Conservation (phyloP, 2,797 vertebrate genomes). For the Hybognathus amarus region DNA sequence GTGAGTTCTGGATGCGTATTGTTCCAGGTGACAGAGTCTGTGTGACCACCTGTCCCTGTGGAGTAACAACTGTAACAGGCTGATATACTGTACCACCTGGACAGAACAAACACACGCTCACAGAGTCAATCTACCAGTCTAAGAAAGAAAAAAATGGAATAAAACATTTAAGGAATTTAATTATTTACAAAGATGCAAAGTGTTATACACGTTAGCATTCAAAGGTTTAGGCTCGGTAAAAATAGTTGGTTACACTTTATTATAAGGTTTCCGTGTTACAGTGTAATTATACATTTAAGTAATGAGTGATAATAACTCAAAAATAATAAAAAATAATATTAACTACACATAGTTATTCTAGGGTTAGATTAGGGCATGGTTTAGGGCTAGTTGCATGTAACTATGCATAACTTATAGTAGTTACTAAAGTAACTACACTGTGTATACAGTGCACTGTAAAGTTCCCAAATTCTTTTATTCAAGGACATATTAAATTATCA, state of each 20-base stretch:
- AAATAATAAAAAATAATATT: too few relatives aligned
- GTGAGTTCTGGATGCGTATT: constrained; percentile 87
- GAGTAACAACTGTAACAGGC: constrained; percentile 87
- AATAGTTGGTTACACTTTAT: too few relatives aligned
- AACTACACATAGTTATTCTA: background rate
- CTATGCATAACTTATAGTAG: background rate
- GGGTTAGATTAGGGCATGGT: background rate
- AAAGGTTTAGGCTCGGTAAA: background rate
- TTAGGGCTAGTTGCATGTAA: background rate
- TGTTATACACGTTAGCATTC: background rate
- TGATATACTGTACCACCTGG: constrained; percentile 86
- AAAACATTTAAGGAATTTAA: background rate
- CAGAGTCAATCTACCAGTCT: constrained; percentile 14
- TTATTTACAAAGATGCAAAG: background rate
- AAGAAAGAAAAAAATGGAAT: background rate
- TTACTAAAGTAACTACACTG: background rate
- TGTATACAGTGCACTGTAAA: background rate
- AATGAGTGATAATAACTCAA: too few relatives aligned
- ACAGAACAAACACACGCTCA: constrained; percentile 22
- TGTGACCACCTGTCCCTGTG: constrained; percentile 86
- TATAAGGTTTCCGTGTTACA: too few relatives aligned
- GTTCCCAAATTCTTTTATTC: too few relatives aligned
- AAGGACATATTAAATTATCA: background rate
- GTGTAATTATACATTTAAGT: too few relatives aligned
- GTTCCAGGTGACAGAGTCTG: constrained; percentile 85